phyloP scores from a whole-genome alignment of 1,140 invertebrate species.

The Berghia stephanieae region DNA sequence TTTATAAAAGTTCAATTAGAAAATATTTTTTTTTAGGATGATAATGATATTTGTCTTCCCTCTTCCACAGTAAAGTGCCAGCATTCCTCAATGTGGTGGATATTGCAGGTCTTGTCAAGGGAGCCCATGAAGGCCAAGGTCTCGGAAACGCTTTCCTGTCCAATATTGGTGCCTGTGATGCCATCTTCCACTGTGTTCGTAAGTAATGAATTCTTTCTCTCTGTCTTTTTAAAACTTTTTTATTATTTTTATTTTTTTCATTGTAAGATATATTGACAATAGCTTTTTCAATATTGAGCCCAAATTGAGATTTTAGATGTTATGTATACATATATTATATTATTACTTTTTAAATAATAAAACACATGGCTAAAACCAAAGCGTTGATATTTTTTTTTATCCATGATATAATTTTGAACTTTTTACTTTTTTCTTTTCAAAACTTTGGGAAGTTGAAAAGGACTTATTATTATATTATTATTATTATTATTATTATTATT shows the following conservation, averaged over 20 bases:
- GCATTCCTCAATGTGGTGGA: slow-evolving; percentile 94
- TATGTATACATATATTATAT: too few species aligned
- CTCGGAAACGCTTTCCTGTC: slow-evolving; percentile 98
- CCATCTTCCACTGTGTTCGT: slow-evolving; percentile 98
- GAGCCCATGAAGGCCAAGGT: slow-evolving; percentile 97
- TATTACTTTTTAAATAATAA: too few species aligned
- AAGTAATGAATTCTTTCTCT: slow-evolving; percentile 69
- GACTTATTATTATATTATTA: too few species aligned
- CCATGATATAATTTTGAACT: too few species aligned
- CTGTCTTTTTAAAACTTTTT: neutral
- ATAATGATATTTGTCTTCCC: slow-evolving; percentile 11
- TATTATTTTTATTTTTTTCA: neutral
- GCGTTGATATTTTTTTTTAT: too few species aligned
- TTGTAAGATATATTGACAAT: neutral
- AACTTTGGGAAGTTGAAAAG: too few species aligned
- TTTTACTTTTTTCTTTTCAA: too few species aligned
- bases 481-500: too few species aligned
- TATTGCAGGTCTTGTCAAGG: slow-evolving; percentile 98
- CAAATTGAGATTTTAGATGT: too few species aligned
- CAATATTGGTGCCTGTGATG: slow-evolving; percentile 98
- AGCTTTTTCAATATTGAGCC: neutral
- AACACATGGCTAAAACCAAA: too few species aligned
- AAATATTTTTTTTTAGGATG: too few species aligned
- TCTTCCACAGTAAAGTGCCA: slow-evolving; percentile 87
- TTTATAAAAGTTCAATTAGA: too few species aligned